Evolutionary conservation across 2,888 invertebrate genomes (phyloP).

Genomic region (Gibbula magus): DNA sequence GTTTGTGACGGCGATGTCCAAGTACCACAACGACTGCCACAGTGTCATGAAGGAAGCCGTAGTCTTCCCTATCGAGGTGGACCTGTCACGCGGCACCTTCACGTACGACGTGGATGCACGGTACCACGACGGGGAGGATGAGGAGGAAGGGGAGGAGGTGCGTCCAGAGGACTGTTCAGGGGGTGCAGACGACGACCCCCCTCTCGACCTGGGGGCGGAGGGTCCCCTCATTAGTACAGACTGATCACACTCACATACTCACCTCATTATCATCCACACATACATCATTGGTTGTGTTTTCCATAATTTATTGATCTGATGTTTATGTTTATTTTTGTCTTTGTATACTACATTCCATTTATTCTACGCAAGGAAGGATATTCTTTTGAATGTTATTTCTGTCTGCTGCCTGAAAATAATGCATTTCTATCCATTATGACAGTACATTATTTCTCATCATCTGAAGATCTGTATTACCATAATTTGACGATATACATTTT

Average conservation of each 20-base stretch:
- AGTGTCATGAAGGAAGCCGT: constrained; percentile 83
- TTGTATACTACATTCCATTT: background rate
- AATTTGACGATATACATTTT: too few species aligned
- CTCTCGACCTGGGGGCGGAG: constrained; percentile 38
- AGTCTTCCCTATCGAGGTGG: constrained; percentile 96
- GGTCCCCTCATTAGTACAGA: constrained; percentile 66
- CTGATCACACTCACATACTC: constrained; percentile 24
- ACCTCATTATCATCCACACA: background rate
- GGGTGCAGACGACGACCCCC: constrained; percentile 35
- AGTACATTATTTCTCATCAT: too few species aligned
- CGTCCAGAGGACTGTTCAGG: constrained; percentile 45
- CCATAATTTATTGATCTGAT: background rate
- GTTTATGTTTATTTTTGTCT: background rate
- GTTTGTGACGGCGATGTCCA: constrained; percentile 89
- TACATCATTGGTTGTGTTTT: background rate
- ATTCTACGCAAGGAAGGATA: constrained; percentile 11
- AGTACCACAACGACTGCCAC: constrained; percentile 85
- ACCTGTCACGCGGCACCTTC: constrained; percentile 92
- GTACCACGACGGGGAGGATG: constrained; percentile 70
- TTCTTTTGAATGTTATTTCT: background rate
- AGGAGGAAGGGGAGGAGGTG: constrained; percentile 72
- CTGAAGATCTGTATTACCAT: too few species aligned
- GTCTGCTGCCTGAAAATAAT: too few species aligned
- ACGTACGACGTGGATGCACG: constrained; percentile 79
- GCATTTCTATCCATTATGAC: too few species aligned